Conservation (phyloP, 2,888 invertebrate genomes). For the Cephus pulcher region DNA sequence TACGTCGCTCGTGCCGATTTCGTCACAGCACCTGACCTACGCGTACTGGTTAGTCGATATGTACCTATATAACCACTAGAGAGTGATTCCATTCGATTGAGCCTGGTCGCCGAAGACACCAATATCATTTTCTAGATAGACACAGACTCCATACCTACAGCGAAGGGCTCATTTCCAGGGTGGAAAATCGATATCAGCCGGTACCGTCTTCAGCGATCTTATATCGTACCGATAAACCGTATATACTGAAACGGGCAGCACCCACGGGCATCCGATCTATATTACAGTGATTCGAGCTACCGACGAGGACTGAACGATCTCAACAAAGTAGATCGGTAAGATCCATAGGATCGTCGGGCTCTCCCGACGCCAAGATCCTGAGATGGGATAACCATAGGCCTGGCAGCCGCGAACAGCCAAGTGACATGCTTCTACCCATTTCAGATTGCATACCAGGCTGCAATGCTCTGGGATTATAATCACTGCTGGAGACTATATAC, state of each 20-base stretch:
- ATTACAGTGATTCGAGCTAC: conserved; percentile 46
- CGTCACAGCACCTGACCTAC: not conserved
- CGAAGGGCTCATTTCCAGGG: not conserved
- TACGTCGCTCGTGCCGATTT: not conserved
- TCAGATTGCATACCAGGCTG: conserved; percentile 48
- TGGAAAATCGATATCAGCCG: not conserved
- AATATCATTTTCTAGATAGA: not conserved
- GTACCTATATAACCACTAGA: not conserved
- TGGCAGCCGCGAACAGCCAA: conserved; percentile 55
- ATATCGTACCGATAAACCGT: not conserved
- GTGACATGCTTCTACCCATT: conserved; percentile 57
- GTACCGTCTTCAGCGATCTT: not conserved
- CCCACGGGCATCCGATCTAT: conserved; percentile 18
- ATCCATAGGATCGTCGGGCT: not conserved
- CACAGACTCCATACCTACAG: not conserved
- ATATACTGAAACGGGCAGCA: not conserved
- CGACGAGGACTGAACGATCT: conserved; percentile 20
- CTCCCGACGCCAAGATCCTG: conserved; percentile 11
- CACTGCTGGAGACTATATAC: conserved; percentile 32
- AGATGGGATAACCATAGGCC: conserved; percentile 52
- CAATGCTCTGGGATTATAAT: conserved; percentile 48
- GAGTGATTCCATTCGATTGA: not conserved
- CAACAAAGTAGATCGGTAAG: not conserved
- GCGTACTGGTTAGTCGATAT: not conserved
- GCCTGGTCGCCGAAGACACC: not conserved